These are phyloP conservation scores for Ochropleura plecta DNA, from an alignment of 2,888 invertebrate genomes.

Conservation along the genomic window DNA sequence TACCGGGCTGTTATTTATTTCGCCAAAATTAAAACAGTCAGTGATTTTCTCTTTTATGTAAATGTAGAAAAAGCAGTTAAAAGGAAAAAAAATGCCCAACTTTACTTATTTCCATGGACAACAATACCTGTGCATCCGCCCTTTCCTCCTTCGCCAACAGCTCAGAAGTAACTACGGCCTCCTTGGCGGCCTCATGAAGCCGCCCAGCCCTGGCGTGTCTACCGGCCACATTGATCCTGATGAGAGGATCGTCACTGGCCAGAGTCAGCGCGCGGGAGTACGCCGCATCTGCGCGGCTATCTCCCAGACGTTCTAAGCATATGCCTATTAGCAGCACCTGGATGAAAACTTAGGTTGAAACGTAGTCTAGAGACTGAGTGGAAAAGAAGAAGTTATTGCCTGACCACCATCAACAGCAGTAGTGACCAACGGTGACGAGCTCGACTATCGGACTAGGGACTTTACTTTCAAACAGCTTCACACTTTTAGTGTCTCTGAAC, in stretches of 20 bases:
- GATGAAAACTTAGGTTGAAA: not conserved
- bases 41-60: no score
- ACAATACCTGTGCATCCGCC: slow-evolving; percentile 76
- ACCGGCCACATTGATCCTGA: slow-evolving; percentile 83
- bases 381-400: not conserved
- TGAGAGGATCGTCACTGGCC: slow-evolving; percentile 79
- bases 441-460: not conserved
- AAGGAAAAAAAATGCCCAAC: no score
- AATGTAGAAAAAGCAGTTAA: no score
- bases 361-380: not conserved
- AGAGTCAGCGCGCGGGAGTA: slow-evolving; percentile 78
- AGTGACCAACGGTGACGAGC: not conserved
- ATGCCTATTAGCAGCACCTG: slow-evolving; percentile 85
- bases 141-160: slow-evolving; percentile 74
- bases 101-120: no score
- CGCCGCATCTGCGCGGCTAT: slow-evolving; percentile 83
- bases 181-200: slow-evolving; percentile 73
- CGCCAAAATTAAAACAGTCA: no score
- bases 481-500: no score
- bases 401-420: not conserved
- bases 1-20: no score
- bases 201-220: slow-evolving; percentile 80
- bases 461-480: no score
- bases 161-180: slow-evolving; percentile 72
- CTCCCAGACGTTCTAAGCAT: slow-evolving; percentile 82